Evolutionary conservation across 2,888 invertebrate species (phyloP), one percentile per base, ranked within the genome.

Genomic region (Dryomyza anilis): DNA sequence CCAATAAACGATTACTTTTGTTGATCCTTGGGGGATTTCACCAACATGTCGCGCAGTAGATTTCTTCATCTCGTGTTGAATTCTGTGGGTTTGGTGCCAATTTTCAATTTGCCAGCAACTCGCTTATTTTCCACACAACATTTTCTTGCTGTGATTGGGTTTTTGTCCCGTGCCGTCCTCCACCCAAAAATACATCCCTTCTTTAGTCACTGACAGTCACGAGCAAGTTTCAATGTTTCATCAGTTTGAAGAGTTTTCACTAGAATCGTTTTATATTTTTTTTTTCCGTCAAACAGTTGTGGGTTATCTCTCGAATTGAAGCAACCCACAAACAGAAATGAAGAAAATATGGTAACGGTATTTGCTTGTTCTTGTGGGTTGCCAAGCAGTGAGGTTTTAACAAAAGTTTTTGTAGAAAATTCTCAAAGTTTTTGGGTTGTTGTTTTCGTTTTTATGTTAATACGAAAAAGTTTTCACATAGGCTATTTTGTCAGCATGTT

Each of bases 1-100:
- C 55, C 55, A 33, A 36, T 55, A 36, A 52, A 36, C 55, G 55
- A 55, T 55, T 55, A 55, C 55, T 33, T 55, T 55, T 33, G 55
- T 55, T 36, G 55, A 55, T 55, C 55, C 55, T 55, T 55, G 33
- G 55, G 36, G 55, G 55, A 55, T 55, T 55, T 23, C 14, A 7
- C 16, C 19, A 33, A 21, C 21, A 30, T 33, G 36, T 21, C 36
- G 36, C 12, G 30, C 29, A 19, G 29, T n/a, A 55, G 55, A 55
- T 55, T 55, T 55, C 55, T 55, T 55, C 36, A 55, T 55, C 36
- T 21, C 36, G 55, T 33, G 23, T 21, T 12, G 27, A 55, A 19
- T 36, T 55, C 27, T 55, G 55, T 55, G 36, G 55, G 50, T 50
- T 36, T 36, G n/a, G n/a, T 33, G 16, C 55, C 16, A 19, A 29